phyloP scores from a whole-genome alignment of 2,797 vertebrate genomes.

The Hozukius guyotensis region DNA sequence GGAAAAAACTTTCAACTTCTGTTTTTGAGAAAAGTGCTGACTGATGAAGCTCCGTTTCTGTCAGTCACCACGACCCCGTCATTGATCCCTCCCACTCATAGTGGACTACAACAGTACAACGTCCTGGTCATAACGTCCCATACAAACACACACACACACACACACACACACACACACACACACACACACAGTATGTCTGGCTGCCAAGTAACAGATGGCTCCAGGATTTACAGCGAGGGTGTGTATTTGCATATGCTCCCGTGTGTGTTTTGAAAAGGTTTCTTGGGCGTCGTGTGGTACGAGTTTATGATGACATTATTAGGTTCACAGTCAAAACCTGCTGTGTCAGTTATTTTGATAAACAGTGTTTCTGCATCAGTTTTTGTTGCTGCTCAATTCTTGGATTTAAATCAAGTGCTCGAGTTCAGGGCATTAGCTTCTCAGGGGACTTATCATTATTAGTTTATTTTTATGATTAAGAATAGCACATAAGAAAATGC shows the following conservation, averaged over 20 bases:
- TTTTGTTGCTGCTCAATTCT: background rate
- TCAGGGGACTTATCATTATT: background rate
- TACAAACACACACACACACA: background rate
- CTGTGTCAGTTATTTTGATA: background rate
- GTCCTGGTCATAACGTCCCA: background rate
- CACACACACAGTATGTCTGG: background rate
- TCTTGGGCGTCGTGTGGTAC: background rate
- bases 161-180: background rate
- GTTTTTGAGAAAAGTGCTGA: slow-evolving; percentile 51
- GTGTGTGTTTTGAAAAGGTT: slow-evolving; percentile 27
- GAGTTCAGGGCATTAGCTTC: background rate
- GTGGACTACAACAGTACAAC: slow-evolving; percentile 16
- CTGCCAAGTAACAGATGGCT: slow-evolving; percentile 68
- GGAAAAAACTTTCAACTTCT: slow-evolving; percentile 29
- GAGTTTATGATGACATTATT: background rate
- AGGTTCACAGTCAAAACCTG: background rate
- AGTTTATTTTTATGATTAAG: background rate
- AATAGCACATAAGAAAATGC: background rate
- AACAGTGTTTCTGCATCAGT: background rate
- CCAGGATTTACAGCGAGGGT: slow-evolving; percentile 50
- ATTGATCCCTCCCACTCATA: slow-evolving; percentile 19
- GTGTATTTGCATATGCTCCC: slow-evolving; percentile 48
- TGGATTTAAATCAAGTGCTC: background rate
- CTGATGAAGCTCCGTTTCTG: slow-evolving; percentile 12
- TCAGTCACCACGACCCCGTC: slow-evolving; percentile 8